Evolutionary conservation across 2,113 vertebrate species (phyloP).

Genomic region (Pipa parva): DNA sequence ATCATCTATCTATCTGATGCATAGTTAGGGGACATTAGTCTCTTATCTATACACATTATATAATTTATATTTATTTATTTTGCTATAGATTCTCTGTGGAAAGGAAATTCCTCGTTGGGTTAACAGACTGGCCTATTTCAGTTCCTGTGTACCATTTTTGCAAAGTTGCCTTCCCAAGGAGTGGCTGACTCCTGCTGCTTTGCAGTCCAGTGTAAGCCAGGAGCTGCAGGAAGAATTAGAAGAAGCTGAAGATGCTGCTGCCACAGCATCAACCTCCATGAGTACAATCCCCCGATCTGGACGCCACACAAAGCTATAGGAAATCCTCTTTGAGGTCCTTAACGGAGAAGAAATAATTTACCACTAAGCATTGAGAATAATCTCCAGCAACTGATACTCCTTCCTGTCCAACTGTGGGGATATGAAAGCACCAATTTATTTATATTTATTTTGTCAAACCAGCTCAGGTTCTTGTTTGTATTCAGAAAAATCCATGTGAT

Average conservation of each 20-base stretch:
- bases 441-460: conserved; percentile 59
- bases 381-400: conserved; percentile 56
- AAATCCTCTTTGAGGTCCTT: conserved; percentile 13
- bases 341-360: conserved; percentile 47
- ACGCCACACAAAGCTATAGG: conserved; percentile 82
- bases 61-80: neutral
- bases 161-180: conserved; percentile 98
- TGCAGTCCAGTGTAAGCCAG: conserved; percentile 96
- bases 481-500: conserved; percentile 55
- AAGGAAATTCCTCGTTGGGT: conserved; percentile 98
- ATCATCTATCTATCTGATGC: too few relatives aligned
- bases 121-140: conserved; percentile 97
- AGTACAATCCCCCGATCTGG: conserved; percentile 67
- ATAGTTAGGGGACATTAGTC: neutral
- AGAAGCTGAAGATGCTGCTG: conserved; percentile 87
- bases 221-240: conserved; percentile 91
- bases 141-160: conserved; percentile 96
- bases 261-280: conserved; percentile 71
- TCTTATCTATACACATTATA: neutral
- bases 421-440: conserved; percentile 44
- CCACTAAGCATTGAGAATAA: conserved; percentile 45
- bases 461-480: conserved; percentile 73
- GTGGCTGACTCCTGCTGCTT: conserved; percentile 94
- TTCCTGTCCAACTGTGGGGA: conserved; percentile 11
- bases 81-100: conserved; percentile 87